A percentile compares a stretch with the other conserved stretches of the same genome.
phyloP scores from a whole-genome alignment of 2,797 vertebrate genomes.

The Lutjanus campechanus region DNA sequence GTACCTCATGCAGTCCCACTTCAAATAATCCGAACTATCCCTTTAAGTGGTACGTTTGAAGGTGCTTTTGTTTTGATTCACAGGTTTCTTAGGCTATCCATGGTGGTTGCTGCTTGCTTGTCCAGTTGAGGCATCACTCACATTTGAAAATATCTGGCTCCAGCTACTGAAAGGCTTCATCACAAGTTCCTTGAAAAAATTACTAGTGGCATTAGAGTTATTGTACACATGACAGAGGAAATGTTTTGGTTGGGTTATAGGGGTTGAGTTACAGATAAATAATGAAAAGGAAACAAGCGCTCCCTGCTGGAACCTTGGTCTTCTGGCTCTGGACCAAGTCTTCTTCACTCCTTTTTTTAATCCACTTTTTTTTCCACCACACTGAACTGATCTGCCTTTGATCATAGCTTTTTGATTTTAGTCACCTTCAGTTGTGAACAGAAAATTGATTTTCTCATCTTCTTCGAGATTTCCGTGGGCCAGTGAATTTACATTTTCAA shows the following conservation, averaged over 20 bases:
- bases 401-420: background rate
- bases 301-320: background rate
- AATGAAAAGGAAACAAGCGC: background rate
- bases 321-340: background rate
- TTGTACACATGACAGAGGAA: background rate
- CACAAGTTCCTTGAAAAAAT: background rate
- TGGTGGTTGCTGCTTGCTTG: background rate
- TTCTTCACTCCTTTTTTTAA: background rate
- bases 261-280: too few relatives aligned
- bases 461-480: background rate
- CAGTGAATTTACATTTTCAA: background rate
- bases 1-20: too few relatives aligned
- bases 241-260: background rate
- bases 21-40: too few relatives aligned
- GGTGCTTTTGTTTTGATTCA: slow-evolving; percentile 3
- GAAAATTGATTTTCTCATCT: background rate
- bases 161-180: too few relatives aligned
- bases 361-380: background rate
- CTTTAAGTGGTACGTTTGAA: background rate
- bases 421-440: background rate
- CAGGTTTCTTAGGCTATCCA: background rate
- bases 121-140: background rate
- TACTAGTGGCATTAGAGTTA: background rate
- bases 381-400: background rate
- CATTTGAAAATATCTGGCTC: background rate